Conservation (phyloP, 2,113 vertebrate species). For the Entelurus aequoreus region DNA sequence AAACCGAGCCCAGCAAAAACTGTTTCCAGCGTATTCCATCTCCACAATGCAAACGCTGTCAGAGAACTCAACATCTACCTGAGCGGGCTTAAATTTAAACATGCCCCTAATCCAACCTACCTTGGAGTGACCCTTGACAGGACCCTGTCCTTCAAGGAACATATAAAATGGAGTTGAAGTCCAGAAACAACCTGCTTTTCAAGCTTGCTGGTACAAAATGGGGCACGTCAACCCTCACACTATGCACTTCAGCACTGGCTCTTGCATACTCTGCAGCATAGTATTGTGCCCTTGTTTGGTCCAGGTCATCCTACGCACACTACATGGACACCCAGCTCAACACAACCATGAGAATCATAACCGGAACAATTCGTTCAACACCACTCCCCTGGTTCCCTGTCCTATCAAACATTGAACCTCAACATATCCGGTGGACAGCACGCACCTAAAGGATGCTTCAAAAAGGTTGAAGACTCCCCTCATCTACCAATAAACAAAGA, state of each 20-base stretch:
- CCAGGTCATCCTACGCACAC: background rate
- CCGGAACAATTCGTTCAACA: background rate
- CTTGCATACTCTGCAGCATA: background rate
- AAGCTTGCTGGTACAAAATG: background rate
- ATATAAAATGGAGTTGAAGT: no score
- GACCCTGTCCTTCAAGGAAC: no score
- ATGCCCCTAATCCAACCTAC: background rate
- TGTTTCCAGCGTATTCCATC: background rate
- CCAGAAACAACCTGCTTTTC: no score
- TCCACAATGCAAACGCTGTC: background rate
- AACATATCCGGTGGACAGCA: background rate
- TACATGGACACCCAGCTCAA: background rate
- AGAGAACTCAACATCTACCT: background rate
- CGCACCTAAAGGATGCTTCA: background rate
- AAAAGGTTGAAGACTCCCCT: background rate
- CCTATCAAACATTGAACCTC: background rate
- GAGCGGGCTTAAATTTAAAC: background rate
- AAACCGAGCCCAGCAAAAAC: constrained; percentile 4
- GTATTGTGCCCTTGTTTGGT: background rate
- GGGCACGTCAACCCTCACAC: background rate
- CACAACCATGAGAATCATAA: background rate
- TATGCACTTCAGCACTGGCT: background rate
- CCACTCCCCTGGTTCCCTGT: background rate
- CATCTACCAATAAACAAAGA: background rate
- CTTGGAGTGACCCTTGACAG: background rate